These are phyloP conservation scores for Lepidocyrtoides sp. DNA, from an alignment of 2,888 invertebrate genomes.

Conservation along the genomic window DNA sequence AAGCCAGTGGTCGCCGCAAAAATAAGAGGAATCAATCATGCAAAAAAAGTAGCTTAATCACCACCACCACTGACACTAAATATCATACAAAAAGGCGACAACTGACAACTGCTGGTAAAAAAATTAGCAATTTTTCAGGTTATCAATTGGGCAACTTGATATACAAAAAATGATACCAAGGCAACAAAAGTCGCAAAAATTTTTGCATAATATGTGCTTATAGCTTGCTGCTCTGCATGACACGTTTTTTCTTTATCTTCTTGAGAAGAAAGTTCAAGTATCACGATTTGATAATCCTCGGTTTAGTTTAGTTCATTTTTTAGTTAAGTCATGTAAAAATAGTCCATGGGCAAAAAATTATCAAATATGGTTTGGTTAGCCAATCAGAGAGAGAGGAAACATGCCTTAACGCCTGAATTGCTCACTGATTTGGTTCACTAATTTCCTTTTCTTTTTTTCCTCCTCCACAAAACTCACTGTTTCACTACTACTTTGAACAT, in stretches of 20 bases:
- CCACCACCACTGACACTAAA: background rate
- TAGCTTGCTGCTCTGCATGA: too few relatives aligned
- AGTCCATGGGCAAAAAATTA: too few relatives aligned
- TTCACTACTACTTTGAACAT: background rate
- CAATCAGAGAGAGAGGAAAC: background rate
- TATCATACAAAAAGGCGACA: background rate
- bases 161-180: too few relatives aligned
- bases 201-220: too few relatives aligned
- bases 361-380: too few relatives aligned
- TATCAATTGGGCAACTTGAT: background rate
- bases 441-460: too few relatives aligned
- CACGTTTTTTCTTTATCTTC: too few relatives aligned
- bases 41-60: conserved; percentile 11
- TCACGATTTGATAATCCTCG: too few relatives aligned
- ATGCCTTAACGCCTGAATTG: background rate
- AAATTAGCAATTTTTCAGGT: background rate
- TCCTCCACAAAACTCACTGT: background rate
- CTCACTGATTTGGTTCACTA: background rate
- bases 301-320: too few relatives aligned
- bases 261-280: too few relatives aligned
- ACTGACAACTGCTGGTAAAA: background rate
- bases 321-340: too few relatives aligned
- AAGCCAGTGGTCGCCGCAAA: background rate
- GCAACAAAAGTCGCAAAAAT: too few relatives aligned
- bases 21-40: background rate